Base-by-base conservation (phyloP, 2,797 vertebrate species). In the Malurus leucopterus region DNA sequence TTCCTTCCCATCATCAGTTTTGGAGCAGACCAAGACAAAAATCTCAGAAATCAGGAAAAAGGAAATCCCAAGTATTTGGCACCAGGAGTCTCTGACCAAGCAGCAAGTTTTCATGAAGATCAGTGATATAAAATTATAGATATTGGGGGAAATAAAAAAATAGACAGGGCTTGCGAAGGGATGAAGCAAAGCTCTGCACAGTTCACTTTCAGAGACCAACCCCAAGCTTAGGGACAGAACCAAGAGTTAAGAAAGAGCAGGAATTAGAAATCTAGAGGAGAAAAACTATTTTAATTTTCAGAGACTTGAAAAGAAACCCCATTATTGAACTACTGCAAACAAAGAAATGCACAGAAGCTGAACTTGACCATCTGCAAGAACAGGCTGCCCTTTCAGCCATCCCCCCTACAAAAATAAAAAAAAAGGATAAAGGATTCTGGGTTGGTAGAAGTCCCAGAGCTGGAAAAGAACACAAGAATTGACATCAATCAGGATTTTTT, bases 81-180 rank as follows among this genome's bases (percentile, higher is more conserved):
- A 62, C 14, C 43, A 61, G 13, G 6, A 69, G 2, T 3, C 10
- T 58, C 46, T 68, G 20, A 58, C 18, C 24, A 41, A 44, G 63
- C 58, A 44, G 1, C 8, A 13, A 65, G 20, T 40, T 82, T 69
- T n/a, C 26, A 23, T 36, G 43, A 1, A 16, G 23, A 43, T 26
- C 20, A 54, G 3, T 15, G 43, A 77, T 29, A 68, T 7, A 61
- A 46, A 88, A 74, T 19, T 32, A 5, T 3, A 59, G 54, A 12
- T 53, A 13, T 1, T 46, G 22, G 8, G 0, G 1, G 6, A 0
- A 1, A 8, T 46, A 46, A 21, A 26, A 34, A 21, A 3, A 5
- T 9, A 36, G 2, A 12, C 8, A 51, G 0, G 0, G 3, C 11
- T 70, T 43, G 29, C 15, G 57, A 73, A 61, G 5, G 4, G 59